Conservation (phyloP, 2,888 invertebrate genomes). For the Epiblema foenella region DNA sequence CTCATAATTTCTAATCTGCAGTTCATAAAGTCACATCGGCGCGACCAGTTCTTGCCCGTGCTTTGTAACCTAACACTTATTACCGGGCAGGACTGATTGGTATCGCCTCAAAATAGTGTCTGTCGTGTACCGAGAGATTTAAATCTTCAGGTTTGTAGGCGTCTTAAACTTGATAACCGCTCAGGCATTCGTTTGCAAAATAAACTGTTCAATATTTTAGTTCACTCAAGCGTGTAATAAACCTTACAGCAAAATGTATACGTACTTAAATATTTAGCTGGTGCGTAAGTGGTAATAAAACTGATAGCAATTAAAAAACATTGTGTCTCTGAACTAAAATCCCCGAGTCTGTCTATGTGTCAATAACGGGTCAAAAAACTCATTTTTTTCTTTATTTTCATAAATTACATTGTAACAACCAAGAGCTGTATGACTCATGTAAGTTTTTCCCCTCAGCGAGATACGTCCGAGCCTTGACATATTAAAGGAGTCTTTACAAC, state of each 20-base stretch:
- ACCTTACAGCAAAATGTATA: not conserved
- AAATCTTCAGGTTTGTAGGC: constrained; percentile 55
- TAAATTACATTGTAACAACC: constrained; percentile 13
- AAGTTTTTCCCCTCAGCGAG: constrained; percentile 14
- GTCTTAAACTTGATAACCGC: constrained; percentile 52
- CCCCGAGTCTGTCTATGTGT: constrained; percentile 1
- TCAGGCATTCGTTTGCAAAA: constrained; percentile 44
- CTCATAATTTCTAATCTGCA: constrained; percentile 62
- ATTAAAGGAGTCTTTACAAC: constrained; percentile 46
- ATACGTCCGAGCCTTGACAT: constrained; percentile 52
- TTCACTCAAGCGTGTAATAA: not conserved
- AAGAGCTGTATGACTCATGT: constrained; percentile 24
- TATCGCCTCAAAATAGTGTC: constrained; percentile 57
- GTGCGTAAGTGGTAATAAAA: constrained; percentile 3
- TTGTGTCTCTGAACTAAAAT: not conserved
- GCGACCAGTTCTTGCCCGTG: constrained; percentile 55
- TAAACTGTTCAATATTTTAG: constrained; percentile 12
- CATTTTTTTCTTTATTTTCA: constrained; percentile 14
- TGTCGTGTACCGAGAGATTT: constrained; percentile 52
- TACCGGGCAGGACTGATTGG: constrained; percentile 60
- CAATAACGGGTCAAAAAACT: not conserved
- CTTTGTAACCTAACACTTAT: constrained; percentile 67
- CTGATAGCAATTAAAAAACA: constrained; percentile 1
- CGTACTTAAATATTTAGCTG: not conserved
- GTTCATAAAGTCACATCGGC: constrained; percentile 63